phyloP scores from a whole-genome alignment of 2,113 vertebrate species.

The Thomomys bottae region DNA sequence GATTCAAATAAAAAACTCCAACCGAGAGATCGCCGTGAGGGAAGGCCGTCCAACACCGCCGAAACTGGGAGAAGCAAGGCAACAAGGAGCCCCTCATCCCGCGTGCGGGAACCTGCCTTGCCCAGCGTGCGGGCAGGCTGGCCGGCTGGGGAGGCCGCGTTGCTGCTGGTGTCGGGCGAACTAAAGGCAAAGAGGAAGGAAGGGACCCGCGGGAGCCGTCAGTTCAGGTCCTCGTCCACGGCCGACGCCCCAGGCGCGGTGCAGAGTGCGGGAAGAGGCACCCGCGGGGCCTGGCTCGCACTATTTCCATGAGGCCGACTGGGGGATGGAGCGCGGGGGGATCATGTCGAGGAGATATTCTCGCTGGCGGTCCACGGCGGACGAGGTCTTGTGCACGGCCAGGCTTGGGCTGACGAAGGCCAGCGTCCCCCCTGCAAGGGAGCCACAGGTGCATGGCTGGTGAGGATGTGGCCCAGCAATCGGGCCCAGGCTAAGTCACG shows the following conservation, averaged over 20 bases:
- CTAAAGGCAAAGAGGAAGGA: conserved; percentile 73
- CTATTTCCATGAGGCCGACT: conserved; percentile 98
- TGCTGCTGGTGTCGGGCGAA: conserved; percentile 84
- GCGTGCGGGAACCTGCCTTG: conserved; percentile 61
- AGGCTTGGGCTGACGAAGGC: conserved; percentile 94
- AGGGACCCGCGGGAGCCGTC: conserved; percentile 56
- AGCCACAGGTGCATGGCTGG: accelerated
- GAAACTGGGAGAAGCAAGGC: conserved; percentile 65
- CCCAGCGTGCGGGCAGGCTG: neutral
- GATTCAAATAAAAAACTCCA: conserved; percentile 43
- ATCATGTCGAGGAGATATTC: conserved; percentile 99
- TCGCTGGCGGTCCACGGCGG: conserved; percentile 95
- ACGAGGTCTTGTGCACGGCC: conserved; percentile 93
- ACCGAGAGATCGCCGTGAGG: conserved; percentile 65
- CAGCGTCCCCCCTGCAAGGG: conserved; percentile 91
- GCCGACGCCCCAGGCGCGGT: neutral
- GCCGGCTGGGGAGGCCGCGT: conserved; percentile 72
- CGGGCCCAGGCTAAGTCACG: no score
- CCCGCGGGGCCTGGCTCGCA: conserved; percentile 75
- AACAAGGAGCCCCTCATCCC: conserved; percentile 44
- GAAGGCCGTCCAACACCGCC: conserved; percentile 54
- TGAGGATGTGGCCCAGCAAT: no score
- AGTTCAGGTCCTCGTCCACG: conserved; percentile 34
- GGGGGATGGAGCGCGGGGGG: conserved; percentile 97
- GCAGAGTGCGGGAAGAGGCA: no score